These are phyloP conservation scores for Pungitius pungitius DNA, from an alignment of 2,113 vertebrate genomes.

Conservation along the genomic window DNA sequence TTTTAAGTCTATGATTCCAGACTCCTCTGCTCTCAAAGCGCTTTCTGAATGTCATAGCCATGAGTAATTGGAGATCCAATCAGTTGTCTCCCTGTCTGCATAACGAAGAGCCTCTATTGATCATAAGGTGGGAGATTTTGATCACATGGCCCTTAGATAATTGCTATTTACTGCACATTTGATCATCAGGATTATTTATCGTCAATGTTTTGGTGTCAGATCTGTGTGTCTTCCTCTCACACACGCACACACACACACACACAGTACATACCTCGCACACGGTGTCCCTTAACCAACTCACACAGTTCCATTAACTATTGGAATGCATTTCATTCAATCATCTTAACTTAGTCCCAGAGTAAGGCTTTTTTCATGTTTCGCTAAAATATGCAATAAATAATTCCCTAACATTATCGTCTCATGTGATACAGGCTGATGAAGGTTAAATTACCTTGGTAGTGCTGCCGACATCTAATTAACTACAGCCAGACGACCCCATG, in stretches of 20 bases:
- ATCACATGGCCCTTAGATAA: constrained; percentile 55
- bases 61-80: constrained; percentile 36
- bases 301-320: constrained; percentile 44
- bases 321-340: constrained; percentile 54
- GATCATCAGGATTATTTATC: constrained; percentile 59
- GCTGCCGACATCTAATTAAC: constrained; percentile 72
- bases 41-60: constrained; percentile 35
- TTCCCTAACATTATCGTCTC: constrained; percentile 70
- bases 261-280: not conserved
- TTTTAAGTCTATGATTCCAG: constrained; percentile 23
- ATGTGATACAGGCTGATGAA: constrained; percentile 68
- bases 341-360: constrained; percentile 53
- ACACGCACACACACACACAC: not conserved
- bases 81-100: constrained; percentile 44
- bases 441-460: constrained; percentile 70
- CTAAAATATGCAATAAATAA: constrained; percentile 74
- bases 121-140: constrained; percentile 52
- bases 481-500: constrained; percentile 40
- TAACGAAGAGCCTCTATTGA: constrained; percentile 54
- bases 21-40: constrained; percentile 31
- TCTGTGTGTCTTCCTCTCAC: not conserved
- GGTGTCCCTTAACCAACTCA: not conserved
- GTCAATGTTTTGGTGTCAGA: constrained; percentile 33
- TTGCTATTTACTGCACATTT: constrained; percentile 54
- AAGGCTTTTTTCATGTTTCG: constrained; percentile 65